Percentiles rank a stretch among this genome's conserved stretches.
phyloP scores from a whole-genome alignment of 2,888 invertebrate genomes.

The Aproaerema taeniolella region DNA sequence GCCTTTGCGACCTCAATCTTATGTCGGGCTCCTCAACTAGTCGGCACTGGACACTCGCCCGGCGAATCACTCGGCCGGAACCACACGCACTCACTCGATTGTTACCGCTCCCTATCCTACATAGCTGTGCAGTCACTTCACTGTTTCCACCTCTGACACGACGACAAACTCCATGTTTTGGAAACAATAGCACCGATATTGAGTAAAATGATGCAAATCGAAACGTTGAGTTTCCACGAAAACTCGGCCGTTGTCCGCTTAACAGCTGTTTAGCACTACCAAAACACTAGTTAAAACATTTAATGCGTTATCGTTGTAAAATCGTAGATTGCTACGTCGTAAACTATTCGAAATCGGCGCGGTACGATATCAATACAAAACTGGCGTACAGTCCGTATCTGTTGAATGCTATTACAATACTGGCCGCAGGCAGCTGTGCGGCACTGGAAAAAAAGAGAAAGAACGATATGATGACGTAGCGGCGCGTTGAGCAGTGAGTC shows the following conservation, averaged over 20 bases:
- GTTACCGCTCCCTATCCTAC: slow-evolving; percentile 50
- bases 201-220: slow-evolving; percentile 35
- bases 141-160: slow-evolving; percentile 45
- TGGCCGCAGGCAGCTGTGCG: slow-evolving; percentile 64
- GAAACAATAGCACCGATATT: slow-evolving; percentile 50
- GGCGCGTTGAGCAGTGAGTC: slow-evolving; percentile 22
- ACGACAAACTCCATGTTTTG: slow-evolving; percentile 56
- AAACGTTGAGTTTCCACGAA: slow-evolving; percentile 18
- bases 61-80: slow-evolving; percentile 57
- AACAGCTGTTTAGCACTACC: slow-evolving; percentile 1
- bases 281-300: not conserved
- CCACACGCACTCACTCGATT: slow-evolving; percentile 59
- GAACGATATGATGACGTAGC: slow-evolving; percentile 54
- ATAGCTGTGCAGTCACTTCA: slow-evolving; percentile 48
- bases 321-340: slow-evolving; percentile 41
- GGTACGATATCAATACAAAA: slow-evolving; percentile 34
- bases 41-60: slow-evolving; percentile 52
- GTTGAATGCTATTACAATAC: slow-evolving; percentile 62
- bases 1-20: slow-evolving; percentile 36
- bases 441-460: slow-evolving; percentile 67
- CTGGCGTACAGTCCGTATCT: slow-evolving; percentile 47
- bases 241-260: slow-evolving; percentile 15
- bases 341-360: slow-evolving; percentile 49
- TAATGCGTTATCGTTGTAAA: slow-evolving; percentile 28
- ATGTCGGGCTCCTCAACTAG: slow-evolving; percentile 23